Conservation (phyloP, 37 sponge, comb jelly and placozoan genomes). For the Ephydatia muelleri region DNA sequence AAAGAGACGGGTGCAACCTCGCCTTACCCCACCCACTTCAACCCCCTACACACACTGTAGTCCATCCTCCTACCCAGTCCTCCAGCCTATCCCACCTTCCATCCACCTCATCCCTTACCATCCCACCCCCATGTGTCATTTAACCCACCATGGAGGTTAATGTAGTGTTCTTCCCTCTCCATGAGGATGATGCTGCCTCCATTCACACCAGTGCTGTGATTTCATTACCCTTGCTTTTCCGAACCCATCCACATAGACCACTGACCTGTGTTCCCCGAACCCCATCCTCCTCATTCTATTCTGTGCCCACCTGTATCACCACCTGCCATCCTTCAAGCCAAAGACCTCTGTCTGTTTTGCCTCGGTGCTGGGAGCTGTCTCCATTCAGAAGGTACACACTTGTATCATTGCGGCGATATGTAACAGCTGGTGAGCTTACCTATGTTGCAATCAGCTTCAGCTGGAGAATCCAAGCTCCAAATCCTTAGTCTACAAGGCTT, state of each 20-base stretch:
- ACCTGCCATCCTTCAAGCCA: conserved; percentile 58
- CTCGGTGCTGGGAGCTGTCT: conserved; percentile 4
- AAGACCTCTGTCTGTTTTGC: conserved; percentile 21
- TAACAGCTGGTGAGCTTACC: neutral
- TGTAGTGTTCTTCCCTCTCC: no score
- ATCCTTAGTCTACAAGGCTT: conserved; percentile 39
- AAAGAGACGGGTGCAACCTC: neutral
- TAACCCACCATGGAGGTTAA: no score
- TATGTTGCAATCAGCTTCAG: conserved; percentile 48
- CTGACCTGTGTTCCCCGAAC: conserved; percentile 77
- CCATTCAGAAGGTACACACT: conserved; percentile 27
- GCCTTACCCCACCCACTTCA: no score
- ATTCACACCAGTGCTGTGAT: no score
- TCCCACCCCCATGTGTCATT: neutral
- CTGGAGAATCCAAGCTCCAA: conserved; percentile 67
- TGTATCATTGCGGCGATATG: neutral
- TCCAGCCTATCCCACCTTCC: neutral
- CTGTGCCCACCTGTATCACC: conserved; percentile 57
- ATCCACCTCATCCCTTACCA: neutral
- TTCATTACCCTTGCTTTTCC: no score
- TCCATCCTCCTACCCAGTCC: neutral
- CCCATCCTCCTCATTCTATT: conserved; percentile 77
- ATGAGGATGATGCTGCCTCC: no score
- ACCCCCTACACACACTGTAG: no score
- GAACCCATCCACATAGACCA: conserved; percentile 34